phyloP scores from a whole-genome alignment of 2,888 invertebrate species.

The Rotaria magnacalcarata region DNA sequence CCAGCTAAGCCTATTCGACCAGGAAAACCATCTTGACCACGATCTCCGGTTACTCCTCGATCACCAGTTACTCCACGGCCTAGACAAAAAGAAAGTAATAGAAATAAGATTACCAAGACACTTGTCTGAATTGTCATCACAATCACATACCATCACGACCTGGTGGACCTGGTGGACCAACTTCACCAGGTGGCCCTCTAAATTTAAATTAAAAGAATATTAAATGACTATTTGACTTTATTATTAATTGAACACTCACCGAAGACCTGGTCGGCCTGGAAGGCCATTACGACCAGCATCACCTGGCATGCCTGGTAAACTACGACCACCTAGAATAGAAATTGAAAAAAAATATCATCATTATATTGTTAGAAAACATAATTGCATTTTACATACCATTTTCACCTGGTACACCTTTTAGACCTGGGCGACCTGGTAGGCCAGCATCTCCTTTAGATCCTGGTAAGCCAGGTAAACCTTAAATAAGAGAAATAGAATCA shows the following conservation, averaged over 20 bases:
- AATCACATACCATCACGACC: conserved; percentile 23
- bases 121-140: background rate
- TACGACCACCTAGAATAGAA: conserved; percentile 5
- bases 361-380: background rate
- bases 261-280: conserved; percentile 19
- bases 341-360: background rate
- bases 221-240: too few species aligned
- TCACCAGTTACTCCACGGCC: background rate
- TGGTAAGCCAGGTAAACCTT: conserved; percentile 48
- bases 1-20: background rate
- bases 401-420: background rate
- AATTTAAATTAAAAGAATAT: too few species aligned
- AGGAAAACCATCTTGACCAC: background rate
- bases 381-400: background rate
- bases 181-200: background rate
- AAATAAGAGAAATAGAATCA: background rate
- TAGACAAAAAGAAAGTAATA: background rate
- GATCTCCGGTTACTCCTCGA: background rate
- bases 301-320: background rate
- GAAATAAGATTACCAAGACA: background rate
- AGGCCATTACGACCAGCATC: background rate
- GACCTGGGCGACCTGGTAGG: background rate
- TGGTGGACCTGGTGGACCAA: background rate
- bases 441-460: conserved; percentile 42
- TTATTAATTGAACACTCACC: background rate